These are phyloP conservation scores for Argyrosomus japonicus DNA, from an alignment of 2,113 vertebrate genomes.

Conservation along the genomic window DNA sequence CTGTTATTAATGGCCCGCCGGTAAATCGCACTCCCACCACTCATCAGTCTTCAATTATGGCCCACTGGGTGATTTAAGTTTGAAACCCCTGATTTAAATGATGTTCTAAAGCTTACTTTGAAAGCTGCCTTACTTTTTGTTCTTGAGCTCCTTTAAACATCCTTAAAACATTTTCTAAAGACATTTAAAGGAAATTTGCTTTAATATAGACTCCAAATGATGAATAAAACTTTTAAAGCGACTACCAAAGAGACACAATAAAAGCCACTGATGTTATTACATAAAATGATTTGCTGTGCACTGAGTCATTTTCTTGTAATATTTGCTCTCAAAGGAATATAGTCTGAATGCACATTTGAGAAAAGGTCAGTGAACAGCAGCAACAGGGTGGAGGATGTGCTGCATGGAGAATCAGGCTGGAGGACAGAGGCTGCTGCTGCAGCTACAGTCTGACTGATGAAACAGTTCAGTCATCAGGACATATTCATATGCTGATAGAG, in stretches of 20 bases:
- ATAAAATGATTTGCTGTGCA: not conserved
- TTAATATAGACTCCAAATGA: not conserved
- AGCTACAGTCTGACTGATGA: conserved; percentile 62
- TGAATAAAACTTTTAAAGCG: not conserved
- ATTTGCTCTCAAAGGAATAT: conserved; percentile 20
- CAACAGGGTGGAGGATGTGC: not conserved
- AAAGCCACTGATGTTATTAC: not conserved
- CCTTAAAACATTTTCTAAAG: not conserved
- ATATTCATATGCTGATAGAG: conserved; percentile 62
- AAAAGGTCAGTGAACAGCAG: conserved; percentile 11
- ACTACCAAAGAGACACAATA: not conserved
- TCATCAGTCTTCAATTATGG: too few relatives aligned
- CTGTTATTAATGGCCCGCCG: too few relatives aligned
- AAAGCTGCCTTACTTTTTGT: not conserved
- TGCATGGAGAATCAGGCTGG: conserved; percentile 13
- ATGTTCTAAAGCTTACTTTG: too few relatives aligned
- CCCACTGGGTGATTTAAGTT: too few relatives aligned
- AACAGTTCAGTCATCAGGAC: conserved; percentile 57
- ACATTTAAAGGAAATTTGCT: not conserved
- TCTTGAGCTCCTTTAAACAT: not conserved
- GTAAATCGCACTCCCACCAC: too few relatives aligned
- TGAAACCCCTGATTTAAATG: too few relatives aligned
- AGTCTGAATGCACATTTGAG: conserved; percentile 5
- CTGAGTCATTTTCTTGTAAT: not conserved
- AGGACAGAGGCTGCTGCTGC: conserved; percentile 1